Evolutionary conservation across 1,140 invertebrate genomes (phyloP), one percentile per base, ranked within the genome.

Genomic region (Globodera rostochiensis): DNA sequence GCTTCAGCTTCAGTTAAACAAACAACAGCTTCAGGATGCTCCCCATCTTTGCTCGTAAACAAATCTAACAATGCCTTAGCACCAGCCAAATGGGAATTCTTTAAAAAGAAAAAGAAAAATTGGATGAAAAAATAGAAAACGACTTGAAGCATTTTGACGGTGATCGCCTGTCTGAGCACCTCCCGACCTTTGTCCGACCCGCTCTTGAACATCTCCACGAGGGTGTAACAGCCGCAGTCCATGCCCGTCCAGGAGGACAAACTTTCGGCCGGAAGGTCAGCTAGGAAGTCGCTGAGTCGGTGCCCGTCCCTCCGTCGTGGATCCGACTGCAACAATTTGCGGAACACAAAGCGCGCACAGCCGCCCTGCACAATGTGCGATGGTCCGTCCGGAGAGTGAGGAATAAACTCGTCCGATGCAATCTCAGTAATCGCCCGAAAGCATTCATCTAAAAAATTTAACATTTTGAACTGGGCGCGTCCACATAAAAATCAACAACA

Each of bases 351-450:
- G 15, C 85, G 60, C 13, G 78, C 82, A 50, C 77, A 77, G 21
- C 84, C 84, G 47, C 50, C 77, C 64, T 86, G 74, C 1, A 86
- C 77, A 66, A 86, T 87, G 69, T 86, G 85, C 3, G 83, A 50
- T 15, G 69, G 49, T 21, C 79, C 80, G 9, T 85, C 82, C 13
- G 83, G 49, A 19, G 74, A 77, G 66, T 87, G 66, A 21, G 85
- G 85, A n/a, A 87, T 69, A 66, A 87, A 87, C 46, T 86, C 85
- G 7, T 87, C 86, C 9, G 67, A 60, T n/a, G 79, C 82, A 21
- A 86, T 77, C 49, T 86, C 57, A 13, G 85, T 86, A 85, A 86
- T 86, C 6, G 84, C 83, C 46, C 81, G 45, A 53, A 86, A 87
- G 73, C 85, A 86, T n/a, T 76, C 83, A 7, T 85, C 67, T 64